These are phyloP conservation scores for Dascillus cervinus DNA, from an alignment of 2,888 invertebrate genomes.

Conservation along the genomic window DNA sequence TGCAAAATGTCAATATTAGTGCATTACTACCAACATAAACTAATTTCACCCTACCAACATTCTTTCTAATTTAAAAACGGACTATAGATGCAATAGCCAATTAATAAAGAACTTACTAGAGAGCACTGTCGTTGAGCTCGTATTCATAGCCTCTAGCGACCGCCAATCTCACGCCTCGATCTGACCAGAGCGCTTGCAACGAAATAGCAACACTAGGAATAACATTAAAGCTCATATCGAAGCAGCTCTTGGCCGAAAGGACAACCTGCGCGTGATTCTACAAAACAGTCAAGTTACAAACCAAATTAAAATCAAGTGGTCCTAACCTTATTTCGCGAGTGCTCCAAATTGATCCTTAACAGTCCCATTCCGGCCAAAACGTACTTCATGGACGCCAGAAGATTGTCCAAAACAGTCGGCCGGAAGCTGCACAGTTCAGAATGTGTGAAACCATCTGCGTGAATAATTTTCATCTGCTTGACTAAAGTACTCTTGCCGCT, in stretches of 20 bases:
- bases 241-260: slow-evolving; percentile 46
- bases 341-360: slow-evolving; percentile 53
- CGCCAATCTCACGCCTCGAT: slow-evolving; percentile 54
- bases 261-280: slow-evolving; percentile 47
- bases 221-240: slow-evolving; percentile 49
- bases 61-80: no score
- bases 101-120: no score
- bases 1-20: no score
- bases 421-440: slow-evolving; percentile 54
- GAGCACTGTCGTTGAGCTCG: slow-evolving; percentile 58
- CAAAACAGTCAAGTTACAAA: no score
- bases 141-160: slow-evolving; percentile 61
- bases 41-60: no score
- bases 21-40: no score
- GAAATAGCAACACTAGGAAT: slow-evolving; percentile 46
- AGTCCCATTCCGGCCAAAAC: slow-evolving; percentile 59
- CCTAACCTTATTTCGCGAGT: slow-evolving; percentile 48
- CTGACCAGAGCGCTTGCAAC: slow-evolving; percentile 53
- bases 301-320: background rate
- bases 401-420: slow-evolving; percentile 57
- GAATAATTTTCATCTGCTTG: slow-evolving; percentile 64
- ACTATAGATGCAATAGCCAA: no score
- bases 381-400: slow-evolving; percentile 60
- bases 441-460: slow-evolving; percentile 56
- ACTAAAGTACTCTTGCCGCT: slow-evolving; percentile 62